A percentile compares a stretch with the other conserved stretches of the same genome.
Conservation (phyloP, 2,797 vertebrate species). For the Acomys russatus region DNA sequence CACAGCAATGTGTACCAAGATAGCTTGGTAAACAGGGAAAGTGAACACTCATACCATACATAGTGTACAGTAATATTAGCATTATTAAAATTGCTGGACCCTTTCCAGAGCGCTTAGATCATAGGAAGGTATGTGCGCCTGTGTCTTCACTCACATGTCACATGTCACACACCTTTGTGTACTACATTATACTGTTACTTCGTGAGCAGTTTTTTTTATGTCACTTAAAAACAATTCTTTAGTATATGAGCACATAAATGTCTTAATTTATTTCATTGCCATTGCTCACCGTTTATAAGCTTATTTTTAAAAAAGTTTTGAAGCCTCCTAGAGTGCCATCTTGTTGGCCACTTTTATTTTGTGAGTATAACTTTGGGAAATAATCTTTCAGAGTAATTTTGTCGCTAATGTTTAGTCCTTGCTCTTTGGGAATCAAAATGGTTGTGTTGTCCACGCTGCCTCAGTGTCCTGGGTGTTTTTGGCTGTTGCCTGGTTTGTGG, state of each 20-base stretch:
- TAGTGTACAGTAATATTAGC: not conserved
- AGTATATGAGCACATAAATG: not conserved
- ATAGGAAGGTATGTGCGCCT: too few species aligned
- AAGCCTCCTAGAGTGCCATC: not conserved
- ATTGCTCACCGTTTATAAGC: not conserved
- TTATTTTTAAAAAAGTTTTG: not conserved
- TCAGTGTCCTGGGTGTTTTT: not conserved
- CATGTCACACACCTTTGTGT: not conserved
- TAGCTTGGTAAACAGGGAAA: not conserved
- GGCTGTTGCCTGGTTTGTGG: not conserved
- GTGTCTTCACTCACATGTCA: not conserved
- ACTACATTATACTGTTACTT: not conserved
- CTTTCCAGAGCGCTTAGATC: not conserved
- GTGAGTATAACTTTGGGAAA: not conserved
- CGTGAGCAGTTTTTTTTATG: not conserved
- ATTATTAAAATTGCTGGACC: too few species aligned
- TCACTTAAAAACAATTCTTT: not conserved
- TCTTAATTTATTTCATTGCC: not conserved
- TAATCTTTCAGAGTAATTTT: not conserved
- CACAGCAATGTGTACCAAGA: not conserved
- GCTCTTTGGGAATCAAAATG: not conserved
- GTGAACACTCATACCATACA: too few species aligned
- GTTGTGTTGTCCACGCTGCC: fast-evolving
- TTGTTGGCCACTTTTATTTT: not conserved
- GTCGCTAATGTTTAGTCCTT: not conserved